phyloP scores from a whole-genome alignment of 2,888 invertebrate genomes.

The Opisthograptis luteolata region DNA sequence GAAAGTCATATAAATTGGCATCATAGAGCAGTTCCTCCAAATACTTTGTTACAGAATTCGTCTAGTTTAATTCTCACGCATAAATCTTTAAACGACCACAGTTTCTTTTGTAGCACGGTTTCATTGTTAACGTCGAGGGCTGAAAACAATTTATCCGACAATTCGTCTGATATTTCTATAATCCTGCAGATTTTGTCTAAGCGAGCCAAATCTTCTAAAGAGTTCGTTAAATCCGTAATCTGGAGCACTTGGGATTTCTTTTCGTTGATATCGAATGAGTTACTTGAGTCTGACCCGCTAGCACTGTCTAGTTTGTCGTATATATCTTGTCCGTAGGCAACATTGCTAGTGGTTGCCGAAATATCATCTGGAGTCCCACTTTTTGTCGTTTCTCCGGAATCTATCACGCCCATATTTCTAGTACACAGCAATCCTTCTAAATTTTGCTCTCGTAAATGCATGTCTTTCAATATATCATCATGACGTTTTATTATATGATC shows the following conservation, averaged over 20 bases:
- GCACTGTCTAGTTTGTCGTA: slow-evolving; percentile 75
- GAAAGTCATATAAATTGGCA: slow-evolving; percentile 1
- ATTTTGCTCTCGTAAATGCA: slow-evolving; percentile 28
- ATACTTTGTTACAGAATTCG: slow-evolving; percentile 72
- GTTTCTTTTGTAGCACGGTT: slow-evolving; percentile 39
- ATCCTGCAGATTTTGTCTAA: slow-evolving; percentile 76
- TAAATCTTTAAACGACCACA: slow-evolving; percentile 76
- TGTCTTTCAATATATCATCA: slow-evolving; percentile 15
- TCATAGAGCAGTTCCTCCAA: slow-evolving; percentile 47
- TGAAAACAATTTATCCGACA: slow-evolving; percentile 70
- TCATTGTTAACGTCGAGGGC: slow-evolving; percentile 44
- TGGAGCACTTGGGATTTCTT: slow-evolving; percentile 70
- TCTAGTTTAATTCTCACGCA: slow-evolving; percentile 73
- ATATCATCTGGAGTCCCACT: slow-evolving; percentile 40
- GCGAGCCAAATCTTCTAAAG: slow-evolving; percentile 66
- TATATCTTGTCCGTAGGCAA: slow-evolving; percentile 51
- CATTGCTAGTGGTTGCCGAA: slow-evolving; percentile 42
- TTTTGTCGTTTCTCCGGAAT: slow-evolving; percentile 37
- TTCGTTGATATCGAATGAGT: slow-evolving; percentile 65
- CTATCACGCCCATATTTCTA: slow-evolving; percentile 20
- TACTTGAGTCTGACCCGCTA: slow-evolving; percentile 66
- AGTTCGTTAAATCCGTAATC: slow-evolving; percentile 66
- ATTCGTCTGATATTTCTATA: slow-evolving; percentile 78
- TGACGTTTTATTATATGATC: slow-evolving; percentile 5
- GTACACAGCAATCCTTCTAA: slow-evolving; percentile 26